A percentile compares a stretch with the other conserved stretches of the same genome.
These are phyloP conservation scores for Phoebastria nigripes DNA, from an alignment of 2,797 vertebrate genomes.

Conservation along the genomic window DNA sequence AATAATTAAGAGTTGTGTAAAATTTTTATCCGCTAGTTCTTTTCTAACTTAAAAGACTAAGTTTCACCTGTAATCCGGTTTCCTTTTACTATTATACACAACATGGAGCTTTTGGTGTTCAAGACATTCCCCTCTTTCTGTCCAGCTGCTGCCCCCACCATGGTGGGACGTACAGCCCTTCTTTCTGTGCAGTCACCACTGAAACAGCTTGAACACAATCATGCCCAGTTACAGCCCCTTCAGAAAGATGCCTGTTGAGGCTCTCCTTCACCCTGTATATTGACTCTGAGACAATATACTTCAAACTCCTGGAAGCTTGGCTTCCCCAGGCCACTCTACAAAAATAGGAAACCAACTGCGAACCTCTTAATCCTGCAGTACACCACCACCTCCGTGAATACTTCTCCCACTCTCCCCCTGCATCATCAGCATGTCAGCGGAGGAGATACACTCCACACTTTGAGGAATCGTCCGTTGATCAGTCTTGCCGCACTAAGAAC, in stretches of 20 bases:
- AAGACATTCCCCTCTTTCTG: not conserved
- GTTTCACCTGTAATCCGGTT: not conserved
- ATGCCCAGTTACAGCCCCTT: not conserved
- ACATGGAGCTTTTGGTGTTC: not conserved
- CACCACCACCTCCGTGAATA: not conserved
- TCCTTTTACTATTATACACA: not conserved
- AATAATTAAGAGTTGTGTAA: not conserved
- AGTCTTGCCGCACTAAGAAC: not conserved
- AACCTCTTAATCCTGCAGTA: not conserved
- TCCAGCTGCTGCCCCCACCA: not conserved
- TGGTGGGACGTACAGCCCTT: not conserved
- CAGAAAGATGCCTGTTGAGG: not conserved
- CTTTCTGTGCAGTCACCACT: not conserved
- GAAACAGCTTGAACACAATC: not conserved
- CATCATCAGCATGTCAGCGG: rapidly evolving
- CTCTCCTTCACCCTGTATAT: not conserved
- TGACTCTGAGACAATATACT: not conserved
- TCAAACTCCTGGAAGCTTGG: not conserved
- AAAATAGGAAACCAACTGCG: not conserved
- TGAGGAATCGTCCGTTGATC: not conserved
- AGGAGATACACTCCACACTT: not conserved
- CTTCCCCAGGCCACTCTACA: not conserved
- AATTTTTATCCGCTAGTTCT: not conserved
- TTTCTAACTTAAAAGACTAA: not conserved
- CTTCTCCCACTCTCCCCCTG: not conserved